phyloP scores from a whole-genome alignment of 2,113 vertebrate species.

The Anhinga rufa region DNA sequence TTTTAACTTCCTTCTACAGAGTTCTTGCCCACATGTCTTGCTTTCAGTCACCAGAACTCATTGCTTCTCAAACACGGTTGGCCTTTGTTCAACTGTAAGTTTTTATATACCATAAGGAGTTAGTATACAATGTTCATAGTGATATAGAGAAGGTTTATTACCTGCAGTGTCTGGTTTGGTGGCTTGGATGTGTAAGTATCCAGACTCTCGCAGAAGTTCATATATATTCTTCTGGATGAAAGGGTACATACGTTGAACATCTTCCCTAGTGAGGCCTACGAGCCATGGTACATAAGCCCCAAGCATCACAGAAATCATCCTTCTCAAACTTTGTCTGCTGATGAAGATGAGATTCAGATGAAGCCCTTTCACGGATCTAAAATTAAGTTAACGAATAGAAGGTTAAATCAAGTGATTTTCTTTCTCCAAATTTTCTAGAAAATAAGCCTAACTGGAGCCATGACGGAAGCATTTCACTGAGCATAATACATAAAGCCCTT shows the following conservation, averaged over 20 bases:
- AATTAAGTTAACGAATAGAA: neutral
- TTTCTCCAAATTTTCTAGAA: neutral
- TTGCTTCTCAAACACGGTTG: neutral
- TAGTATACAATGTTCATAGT: neutral
- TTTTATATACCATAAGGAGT: neutral
- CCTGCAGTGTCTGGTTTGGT: slow-evolving; percentile 89
- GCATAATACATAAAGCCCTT: neutral
- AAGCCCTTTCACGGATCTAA: slow-evolving; percentile 81
- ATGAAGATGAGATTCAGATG: slow-evolving; percentile 75
- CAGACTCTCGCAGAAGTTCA: slow-evolving; percentile 70
- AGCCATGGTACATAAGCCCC: slow-evolving; percentile 84
- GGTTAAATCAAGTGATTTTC: neutral
- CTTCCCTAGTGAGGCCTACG: slow-evolving; percentile 80
- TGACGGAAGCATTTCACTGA: neutral
- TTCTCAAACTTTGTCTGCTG: neutral
- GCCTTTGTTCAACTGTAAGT: neutral
- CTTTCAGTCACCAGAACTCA: neutral
- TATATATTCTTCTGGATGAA: slow-evolving; percentile 79
- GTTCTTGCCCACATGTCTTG: neutral
- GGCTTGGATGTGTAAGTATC: slow-evolving; percentile 86
- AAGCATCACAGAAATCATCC: slow-evolving; percentile 67
- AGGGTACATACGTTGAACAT: slow-evolving; percentile 75
- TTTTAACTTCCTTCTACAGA: neutral
- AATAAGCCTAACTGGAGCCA: neutral
- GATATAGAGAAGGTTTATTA: neutral